Evolutionary conservation across 2,888 invertebrate genomes (phyloP).

Genomic region (Drosophila demipolita): DNA sequence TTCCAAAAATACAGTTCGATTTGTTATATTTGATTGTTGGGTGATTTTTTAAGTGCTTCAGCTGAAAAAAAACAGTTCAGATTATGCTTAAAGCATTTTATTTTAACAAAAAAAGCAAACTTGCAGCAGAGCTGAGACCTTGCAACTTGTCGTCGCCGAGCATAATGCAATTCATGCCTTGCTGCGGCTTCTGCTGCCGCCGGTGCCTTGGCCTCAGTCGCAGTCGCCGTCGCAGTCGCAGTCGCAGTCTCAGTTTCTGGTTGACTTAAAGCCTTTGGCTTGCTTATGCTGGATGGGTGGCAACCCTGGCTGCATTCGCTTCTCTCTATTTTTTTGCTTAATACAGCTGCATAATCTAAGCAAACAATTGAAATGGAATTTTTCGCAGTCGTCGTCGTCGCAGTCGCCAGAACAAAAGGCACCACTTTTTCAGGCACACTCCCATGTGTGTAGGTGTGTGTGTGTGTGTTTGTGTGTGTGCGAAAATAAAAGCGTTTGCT

Average conservation of each 20-base stretch:
- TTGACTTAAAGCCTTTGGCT: slow-evolving; percentile 23
- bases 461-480: slow-evolving; percentile 35
- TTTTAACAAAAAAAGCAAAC: not conserved
- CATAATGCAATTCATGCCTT: slow-evolving; percentile 30
- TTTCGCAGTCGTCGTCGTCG: slow-evolving; percentile 57
- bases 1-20: not conserved
- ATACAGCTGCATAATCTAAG: slow-evolving; percentile 82
- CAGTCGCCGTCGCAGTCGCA: slow-evolving; percentile 2
- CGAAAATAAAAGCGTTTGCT: slow-evolving; percentile 36
- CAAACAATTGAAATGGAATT: slow-evolving; percentile 82
- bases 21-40: not conserved
- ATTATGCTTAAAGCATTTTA: slow-evolving; percentile 23
- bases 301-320: slow-evolving; percentile 18
- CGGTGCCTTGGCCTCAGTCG: slow-evolving; percentile 38
- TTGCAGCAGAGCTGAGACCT: slow-evolving; percentile 27
- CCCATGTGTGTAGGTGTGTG: slow-evolving; percentile 39
- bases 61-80: not conserved
- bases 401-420: slow-evolving; percentile 57
- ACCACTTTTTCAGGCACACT: slow-evolving; percentile 30
- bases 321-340: slow-evolving; percentile 55
- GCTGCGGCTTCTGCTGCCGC: slow-evolving; percentile 1
- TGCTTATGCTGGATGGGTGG: slow-evolving; percentile 8
- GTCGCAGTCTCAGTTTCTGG: slow-evolving; percentile 11
- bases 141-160: slow-evolving; percentile 23
- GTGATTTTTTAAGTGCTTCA: not conserved